A percentile compares a stretch with the other conserved stretches of the same genome.
phyloP scores from a whole-genome alignment of 2,888 invertebrate genomes.

The Myopa testacea region DNA sequence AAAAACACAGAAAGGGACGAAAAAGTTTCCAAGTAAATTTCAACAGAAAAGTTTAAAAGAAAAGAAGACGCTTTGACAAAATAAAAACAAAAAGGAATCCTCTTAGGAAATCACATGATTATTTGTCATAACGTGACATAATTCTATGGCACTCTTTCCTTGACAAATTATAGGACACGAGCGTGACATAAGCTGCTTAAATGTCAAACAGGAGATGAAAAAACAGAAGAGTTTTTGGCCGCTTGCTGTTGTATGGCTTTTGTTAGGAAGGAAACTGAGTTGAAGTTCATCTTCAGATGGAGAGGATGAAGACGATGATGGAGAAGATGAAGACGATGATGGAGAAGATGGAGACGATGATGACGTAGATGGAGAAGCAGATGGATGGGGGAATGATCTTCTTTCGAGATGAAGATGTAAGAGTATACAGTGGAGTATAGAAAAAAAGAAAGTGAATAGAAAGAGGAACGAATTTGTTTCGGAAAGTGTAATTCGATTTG shows the following conservation, averaged over 20 bases:
- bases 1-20: not conserved
- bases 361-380: not conserved
- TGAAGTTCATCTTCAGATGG: not conserved
- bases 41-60: not conserved
- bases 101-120: constrained; percentile 38
- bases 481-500: constrained; percentile 23
- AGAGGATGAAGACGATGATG: not conserved
- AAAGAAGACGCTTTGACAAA: not conserved
- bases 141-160: constrained; percentile 42
- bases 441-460: not conserved
- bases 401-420: no score
- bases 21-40: not conserved
- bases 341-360: not conserved
- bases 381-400: no score
- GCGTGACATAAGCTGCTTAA: not conserved
- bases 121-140: constrained; percentile 45
- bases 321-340: not conserved
- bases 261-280: not conserved
- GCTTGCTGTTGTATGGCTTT: not conserved
- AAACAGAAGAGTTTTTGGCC: not conserved
- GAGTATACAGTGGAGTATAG: no score
- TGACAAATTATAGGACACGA: constrained; percentile 45
- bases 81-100: not conserved
- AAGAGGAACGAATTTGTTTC: not conserved
- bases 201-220: constrained; percentile 3